These are phyloP conservation scores for Dicrostonyx torquatus DNA, from an alignment of 2,797 vertebrate genomes.

Conservation along the genomic window DNA sequence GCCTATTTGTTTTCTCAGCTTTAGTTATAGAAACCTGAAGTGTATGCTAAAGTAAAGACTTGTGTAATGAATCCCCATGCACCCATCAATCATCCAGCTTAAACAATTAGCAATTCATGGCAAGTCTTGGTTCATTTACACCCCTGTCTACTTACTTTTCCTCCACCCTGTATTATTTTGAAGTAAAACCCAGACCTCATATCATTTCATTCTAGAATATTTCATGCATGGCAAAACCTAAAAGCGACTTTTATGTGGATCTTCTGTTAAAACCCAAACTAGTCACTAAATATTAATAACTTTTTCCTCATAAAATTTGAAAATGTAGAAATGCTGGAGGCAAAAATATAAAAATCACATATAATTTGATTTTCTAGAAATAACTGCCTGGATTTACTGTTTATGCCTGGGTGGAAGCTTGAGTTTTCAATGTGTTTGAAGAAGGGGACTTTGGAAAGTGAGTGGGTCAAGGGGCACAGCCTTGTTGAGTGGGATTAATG, in stretches of 20 bases:
- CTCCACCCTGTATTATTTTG: slow-evolving; percentile 1
- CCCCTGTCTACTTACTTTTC: slow-evolving; percentile 8
- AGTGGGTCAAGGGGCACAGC: neutral
- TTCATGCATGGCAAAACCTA: slow-evolving; percentile 44
- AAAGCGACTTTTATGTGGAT: slow-evolving; percentile 53
- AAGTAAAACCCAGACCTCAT: slow-evolving; percentile 56
- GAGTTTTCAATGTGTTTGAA: neutral
- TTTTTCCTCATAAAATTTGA: slow-evolving; percentile 67
- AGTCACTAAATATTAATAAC: slow-evolving; percentile 61
- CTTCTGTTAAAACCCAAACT: slow-evolving; percentile 44
- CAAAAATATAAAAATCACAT: slow-evolving; percentile 49
- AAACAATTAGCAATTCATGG: slow-evolving; percentile 46
- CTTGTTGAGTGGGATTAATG: neutral
- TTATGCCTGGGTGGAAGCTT: neutral
- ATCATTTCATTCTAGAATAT: slow-evolving; percentile 54
- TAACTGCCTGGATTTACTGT: neutral
- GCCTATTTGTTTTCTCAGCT: neutral
- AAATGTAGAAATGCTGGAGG: slow-evolving; percentile 56
- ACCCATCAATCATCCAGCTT: slow-evolving; percentile 22
- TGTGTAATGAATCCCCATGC: neutral
- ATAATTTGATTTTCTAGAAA: slow-evolving; percentile 3
- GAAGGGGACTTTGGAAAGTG: neutral
- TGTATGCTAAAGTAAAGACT: neutral
- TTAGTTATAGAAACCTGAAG: slow-evolving; percentile 30
- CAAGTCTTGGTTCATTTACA: slow-evolving; percentile 1